Base-by-base conservation (phyloP, 1,140 invertebrate species). In the Hylaeus anthracinus region DNA sequence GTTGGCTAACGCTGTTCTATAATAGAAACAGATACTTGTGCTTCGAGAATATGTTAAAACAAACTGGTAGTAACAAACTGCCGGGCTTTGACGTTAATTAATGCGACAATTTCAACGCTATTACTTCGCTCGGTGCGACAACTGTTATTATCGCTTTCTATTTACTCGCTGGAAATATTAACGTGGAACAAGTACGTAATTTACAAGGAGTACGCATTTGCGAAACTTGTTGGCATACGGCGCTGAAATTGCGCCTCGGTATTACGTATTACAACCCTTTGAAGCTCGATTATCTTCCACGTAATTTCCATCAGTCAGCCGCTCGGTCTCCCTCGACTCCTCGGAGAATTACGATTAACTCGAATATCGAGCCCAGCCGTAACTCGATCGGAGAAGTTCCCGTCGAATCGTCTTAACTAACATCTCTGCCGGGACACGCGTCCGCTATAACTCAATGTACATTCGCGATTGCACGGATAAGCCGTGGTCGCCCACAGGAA, bases 311-410 rank as follows among this genome's bases (percentile, higher is more conserved):
- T 81, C 84, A 84, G 84, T 72, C 82, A 76, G 41, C 15, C 48
- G 8, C 65, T 43, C 39, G 65, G 76, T 72, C 72, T 65, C 75
- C 45, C 14, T 48, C 69, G 10, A 12, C 10, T 15, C 39, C 65
- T 26, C 3, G 2, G 76, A 61, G 83, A 85, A 72, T 84, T 75
- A 60, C 82, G 78, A 84, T 85, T 84, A 85, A 81, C 77, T 75
- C 45, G 77, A 76, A 80, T 81, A 85, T 84, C 82, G 82, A 72
- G 61, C 6, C 67, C 60, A 45, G 60, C 56, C 43, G 61, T 74
- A 84, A 85, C 72, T 85, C 56, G 48, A 55, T 74, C 58, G 15
- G 26, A 58, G 66, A 84, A 85, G 63, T 86, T 77, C 64, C 26
- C 71, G 53, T 43, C 79, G 71, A 85, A 84, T 86, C 73, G 70